Conservation (phyloP, 1,140 invertebrate species). For the Drosophila ananassae region DNA sequence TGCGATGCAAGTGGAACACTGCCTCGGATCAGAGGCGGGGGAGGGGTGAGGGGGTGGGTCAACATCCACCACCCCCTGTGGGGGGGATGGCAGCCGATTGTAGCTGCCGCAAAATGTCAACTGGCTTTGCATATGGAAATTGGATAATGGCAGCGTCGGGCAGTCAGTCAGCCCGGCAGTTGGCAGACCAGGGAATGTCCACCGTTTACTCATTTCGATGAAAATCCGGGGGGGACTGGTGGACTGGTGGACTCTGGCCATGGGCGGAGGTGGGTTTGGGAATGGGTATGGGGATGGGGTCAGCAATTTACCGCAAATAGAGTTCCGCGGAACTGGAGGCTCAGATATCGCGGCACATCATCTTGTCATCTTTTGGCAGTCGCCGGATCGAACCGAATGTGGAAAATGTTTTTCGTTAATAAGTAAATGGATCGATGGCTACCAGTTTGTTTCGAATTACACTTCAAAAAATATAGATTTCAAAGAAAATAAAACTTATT, state of each 20-base stretch:
- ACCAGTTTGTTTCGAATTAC: not conserved
- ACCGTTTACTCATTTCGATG: conserved; percentile 49
- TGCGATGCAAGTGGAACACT: conserved; percentile 63
- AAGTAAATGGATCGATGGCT: conserved; percentile 52
- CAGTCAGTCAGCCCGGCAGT: conserved; percentile 24
- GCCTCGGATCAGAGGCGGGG: conserved; percentile 8
- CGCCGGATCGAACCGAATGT: conserved; percentile 18
- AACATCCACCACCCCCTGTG: not conserved
- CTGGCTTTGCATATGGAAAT: conserved; percentile 79
- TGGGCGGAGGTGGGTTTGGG: not conserved
- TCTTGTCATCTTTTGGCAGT: conserved; percentile 48
- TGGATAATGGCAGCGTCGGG: conserved; percentile 75
- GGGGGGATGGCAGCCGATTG: conserved; percentile 3
- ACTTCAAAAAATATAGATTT: not conserved
- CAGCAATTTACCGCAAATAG: conserved; percentile 43
- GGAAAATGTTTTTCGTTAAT: conserved; percentile 48
- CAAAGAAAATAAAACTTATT: too few relatives aligned
- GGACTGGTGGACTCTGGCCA: not conserved
- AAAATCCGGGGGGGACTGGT: not conserved
- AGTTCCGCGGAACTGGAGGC: conserved; percentile 35
- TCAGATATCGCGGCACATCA: conserved; percentile 42
- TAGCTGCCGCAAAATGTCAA: conserved; percentile 77
- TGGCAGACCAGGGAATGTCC: conserved; percentile 28
- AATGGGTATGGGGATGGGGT: not conserved
- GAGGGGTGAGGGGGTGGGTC: not conserved